phyloP scores from a whole-genome alignment of 2,113 vertebrate genomes.

The Nerophis ophidion region DNA sequence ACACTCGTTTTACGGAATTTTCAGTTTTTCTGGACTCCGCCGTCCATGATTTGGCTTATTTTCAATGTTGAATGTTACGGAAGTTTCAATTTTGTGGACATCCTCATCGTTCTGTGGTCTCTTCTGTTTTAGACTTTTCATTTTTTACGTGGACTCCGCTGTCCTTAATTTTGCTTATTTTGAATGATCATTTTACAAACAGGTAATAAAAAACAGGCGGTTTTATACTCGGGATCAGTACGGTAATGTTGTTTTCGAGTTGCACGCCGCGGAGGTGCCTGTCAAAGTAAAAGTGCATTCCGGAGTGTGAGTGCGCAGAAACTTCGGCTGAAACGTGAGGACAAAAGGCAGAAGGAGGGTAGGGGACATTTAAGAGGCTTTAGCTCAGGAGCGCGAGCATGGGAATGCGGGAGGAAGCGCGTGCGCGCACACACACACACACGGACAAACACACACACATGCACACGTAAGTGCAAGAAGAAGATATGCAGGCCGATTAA shows the following conservation, averaged over 20 bases:
- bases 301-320: constrained; percentile 67
- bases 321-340: constrained; percentile 70
- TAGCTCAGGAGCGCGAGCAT: constrained; percentile 62
- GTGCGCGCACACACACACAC: constrained; percentile 11
- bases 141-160: no score
- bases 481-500: constrained; percentile 17
- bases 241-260: not conserved
- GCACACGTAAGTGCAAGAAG: constrained; percentile 9
- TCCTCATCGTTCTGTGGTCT: no score
- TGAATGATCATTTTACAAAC: no score
- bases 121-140: no score
- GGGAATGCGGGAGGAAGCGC: constrained; percentile 63
- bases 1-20: no score
- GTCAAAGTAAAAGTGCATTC: constrained; percentile 69
- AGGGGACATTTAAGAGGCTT: constrained; percentile 72
- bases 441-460: not conserved
- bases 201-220: no score
- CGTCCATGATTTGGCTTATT: no score
- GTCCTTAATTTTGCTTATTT: no score
- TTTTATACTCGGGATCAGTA: not conserved
- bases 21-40: no score
- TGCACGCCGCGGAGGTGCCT: constrained; percentile 49
- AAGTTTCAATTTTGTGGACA: no score
- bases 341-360: constrained; percentile 63
- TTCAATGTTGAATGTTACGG: no score